These are phyloP conservation scores for Caenorhabditis afra DNA, from an alignment of 2,888 invertebrate species.

Conservation along the genomic window DNA sequence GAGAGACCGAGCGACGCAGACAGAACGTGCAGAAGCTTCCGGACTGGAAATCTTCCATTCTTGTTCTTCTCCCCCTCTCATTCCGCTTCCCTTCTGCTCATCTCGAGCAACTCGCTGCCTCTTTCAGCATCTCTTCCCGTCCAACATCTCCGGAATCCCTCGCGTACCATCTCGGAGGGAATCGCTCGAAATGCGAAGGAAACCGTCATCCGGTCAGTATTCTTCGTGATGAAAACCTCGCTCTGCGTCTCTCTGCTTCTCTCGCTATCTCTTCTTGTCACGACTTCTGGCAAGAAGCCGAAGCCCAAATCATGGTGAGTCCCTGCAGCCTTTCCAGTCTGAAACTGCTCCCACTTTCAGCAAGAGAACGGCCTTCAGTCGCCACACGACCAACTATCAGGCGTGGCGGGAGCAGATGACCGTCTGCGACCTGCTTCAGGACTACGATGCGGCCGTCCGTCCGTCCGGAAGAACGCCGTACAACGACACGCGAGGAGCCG, in stretches of 20 bases:
- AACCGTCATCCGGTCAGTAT: slow-evolving; percentile 35
- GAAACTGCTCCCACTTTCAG: slow-evolving; percentile 62
- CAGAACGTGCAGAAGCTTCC: background rate
- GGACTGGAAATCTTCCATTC: slow-evolving; percentile 15
- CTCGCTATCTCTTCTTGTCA: slow-evolving; percentile 17
- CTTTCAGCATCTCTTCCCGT: slow-evolving; percentile 13
- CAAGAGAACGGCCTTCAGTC: slow-evolving; percentile 78
- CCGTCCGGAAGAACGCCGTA: slow-evolving; percentile 75
- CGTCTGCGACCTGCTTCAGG: slow-evolving; percentile 77
- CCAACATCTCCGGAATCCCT: slow-evolving; percentile 10
- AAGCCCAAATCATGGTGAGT: slow-evolving; percentile 44
- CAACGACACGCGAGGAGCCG: slow-evolving; percentile 77
- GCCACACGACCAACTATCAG: slow-evolving; percentile 78
- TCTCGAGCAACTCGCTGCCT: too few relatives aligned
- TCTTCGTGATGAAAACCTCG: slow-evolving; percentile 45
- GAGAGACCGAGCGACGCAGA: slow-evolving; percentile 18
- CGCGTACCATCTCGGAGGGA: slow-evolving; percentile 45
- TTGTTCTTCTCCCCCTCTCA: background rate
- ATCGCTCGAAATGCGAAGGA: slow-evolving; percentile 53
- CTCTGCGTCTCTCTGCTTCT: slow-evolving; percentile 41
- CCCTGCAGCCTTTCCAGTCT: background rate
- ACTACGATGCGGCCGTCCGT: slow-evolving; percentile 78
- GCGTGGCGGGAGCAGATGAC: slow-evolving; percentile 80
- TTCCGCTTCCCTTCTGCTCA: too few relatives aligned
- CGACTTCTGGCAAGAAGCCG: slow-evolving; percentile 28